Evolutionary conservation across 1,140 invertebrate genomes (phyloP), one percentile per base, ranked within the genome.

Genomic region (Sycophila sp.): DNA sequence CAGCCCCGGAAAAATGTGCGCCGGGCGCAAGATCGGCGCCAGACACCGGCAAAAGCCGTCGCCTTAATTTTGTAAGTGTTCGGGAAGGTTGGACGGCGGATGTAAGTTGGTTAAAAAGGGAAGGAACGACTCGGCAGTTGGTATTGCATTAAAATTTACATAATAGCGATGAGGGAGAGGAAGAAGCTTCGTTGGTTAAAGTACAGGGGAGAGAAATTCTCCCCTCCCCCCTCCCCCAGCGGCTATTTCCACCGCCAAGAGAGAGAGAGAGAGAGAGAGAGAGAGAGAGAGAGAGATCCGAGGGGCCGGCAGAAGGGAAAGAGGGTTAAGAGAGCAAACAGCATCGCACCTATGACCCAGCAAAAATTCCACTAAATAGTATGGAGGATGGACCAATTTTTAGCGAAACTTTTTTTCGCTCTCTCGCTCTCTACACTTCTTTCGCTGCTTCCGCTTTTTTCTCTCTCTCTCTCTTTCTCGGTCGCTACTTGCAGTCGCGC

Each of bases 81-180:
- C 38, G 40, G 65, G 55, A 67, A 63, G 65, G 56, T 55, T 56
- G 72, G 70, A 73, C 49, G 51, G 69, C 72, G 72, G 69, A 75
- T 77, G 76, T 74, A 74, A 78, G 76, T 69, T 58, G 69, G 73
- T 78, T 76, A 72, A 68, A 64, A 58, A 38, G 69, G 63, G 62
- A 75, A 68, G 40, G n/a, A 42, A 17, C 4, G 40, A 17, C 15
- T 4, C 3, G 70, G 67, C 59, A 74, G 53, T 53, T 45, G 64
- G 73, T 73, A 76, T 78, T 77, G 70, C 72, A 74, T 78, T 78
- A 76, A 78, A 78, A 78, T 78, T 78, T 78, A 76, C 77, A 78
- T 78, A 78, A 78, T 78, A 73, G 70, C 72, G 49, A 62, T 17
- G 45, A 15, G 3, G 47, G 62, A 15, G 49, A 6, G 1, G 13